Percentiles rank a stretch among this genome's conserved stretches.
Evolutionary conservation across 2,113 vertebrate species (phyloP).

Genomic region (Mungos mungo): DNA sequence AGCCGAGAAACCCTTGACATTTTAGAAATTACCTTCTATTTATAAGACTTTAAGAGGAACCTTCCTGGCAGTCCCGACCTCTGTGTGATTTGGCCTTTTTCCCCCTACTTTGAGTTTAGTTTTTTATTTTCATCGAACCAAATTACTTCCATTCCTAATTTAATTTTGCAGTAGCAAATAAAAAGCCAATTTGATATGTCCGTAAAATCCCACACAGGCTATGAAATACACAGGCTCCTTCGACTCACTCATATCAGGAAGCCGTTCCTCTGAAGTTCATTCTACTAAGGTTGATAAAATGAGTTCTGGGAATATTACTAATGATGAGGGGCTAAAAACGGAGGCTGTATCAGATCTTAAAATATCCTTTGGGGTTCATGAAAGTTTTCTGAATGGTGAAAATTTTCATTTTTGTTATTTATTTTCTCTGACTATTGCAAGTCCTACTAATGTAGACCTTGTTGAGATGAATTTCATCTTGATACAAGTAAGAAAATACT

Average conservation of each 20-base stretch:
- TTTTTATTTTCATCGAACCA: conserved; percentile 52
- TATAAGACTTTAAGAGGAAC: conserved; percentile 75
- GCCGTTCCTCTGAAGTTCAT: neutral
- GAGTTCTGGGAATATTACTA: neutral
- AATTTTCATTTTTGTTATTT: neutral
- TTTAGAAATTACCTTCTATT: conserved; percentile 81
- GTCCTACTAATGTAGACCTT: neutral
- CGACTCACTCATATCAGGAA: neutral
- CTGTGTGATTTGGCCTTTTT: conserved; percentile 24
- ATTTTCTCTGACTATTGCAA: neutral
- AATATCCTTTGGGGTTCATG: neutral
- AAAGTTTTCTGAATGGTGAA: conserved; percentile 7
- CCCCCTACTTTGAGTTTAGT: conserved; percentile 12
- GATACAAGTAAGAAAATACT: neutral
- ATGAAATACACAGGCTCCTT: neutral
- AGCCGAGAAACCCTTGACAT: conserved; percentile 76
- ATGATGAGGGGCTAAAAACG: neutral
- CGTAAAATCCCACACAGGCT: conserved; percentile 48
- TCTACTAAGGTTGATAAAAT: neutral
- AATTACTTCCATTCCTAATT: conserved; percentile 70
- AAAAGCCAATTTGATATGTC: conserved; percentile 55
- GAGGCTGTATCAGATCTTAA: neutral
- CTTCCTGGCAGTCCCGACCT: conserved; percentile 63
- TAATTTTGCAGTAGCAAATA: conserved; percentile 69
- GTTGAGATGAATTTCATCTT: neutral